These are phyloP conservation scores for Thomomys bottae DNA, from an alignment of 2,113 vertebrate species.

Conservation along the genomic window DNA sequence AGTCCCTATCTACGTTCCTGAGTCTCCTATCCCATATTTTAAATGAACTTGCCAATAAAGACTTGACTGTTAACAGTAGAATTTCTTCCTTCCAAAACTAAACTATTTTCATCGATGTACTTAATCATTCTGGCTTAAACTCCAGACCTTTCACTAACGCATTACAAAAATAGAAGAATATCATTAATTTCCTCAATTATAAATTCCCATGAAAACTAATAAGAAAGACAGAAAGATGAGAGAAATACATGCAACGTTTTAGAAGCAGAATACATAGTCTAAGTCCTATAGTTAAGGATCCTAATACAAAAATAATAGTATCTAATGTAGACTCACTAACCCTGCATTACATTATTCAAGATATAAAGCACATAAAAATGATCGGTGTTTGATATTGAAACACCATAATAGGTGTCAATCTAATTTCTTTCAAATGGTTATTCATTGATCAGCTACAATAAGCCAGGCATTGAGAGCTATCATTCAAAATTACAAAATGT, in stretches of 20 bases:
- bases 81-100: conserved; percentile 16
- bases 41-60: conserved; percentile 32
- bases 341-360: conserved; percentile 17
- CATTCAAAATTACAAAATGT: neutral
- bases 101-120: conserved; percentile 5
- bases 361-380: conserved; percentile 21
- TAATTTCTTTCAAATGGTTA: conserved; percentile 3
- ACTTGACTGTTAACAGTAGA: neutral
- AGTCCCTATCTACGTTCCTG: neutral
- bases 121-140: neutral
- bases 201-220: conserved; percentile 34
- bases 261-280: conserved; percentile 42
- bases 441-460: neutral
- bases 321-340: conserved; percentile 3
- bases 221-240: neutral
- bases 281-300: conserved; percentile 32
- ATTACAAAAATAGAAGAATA: neutral
- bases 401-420: neutral
- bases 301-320: neutral
- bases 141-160: neutral
- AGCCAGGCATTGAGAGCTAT: neutral
- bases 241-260: conserved; percentile 4
- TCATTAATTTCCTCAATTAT: neutral
- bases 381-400: neutral
- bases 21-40: neutral